phyloP scores from a whole-genome alignment of 2,797 vertebrate species.

The Epinephelus malabaricus region DNA sequence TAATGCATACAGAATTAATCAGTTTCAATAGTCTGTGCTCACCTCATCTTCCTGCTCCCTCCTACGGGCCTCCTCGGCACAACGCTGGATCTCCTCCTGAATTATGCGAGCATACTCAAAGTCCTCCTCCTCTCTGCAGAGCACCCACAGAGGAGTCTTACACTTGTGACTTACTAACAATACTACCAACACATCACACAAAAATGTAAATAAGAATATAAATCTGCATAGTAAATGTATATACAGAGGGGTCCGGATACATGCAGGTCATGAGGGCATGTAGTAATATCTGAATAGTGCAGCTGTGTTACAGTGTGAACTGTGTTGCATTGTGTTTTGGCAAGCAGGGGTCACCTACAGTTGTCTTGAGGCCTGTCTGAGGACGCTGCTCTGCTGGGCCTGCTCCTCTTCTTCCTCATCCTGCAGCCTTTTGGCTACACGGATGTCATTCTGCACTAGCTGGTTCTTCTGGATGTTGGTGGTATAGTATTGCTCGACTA shows the following conservation, averaged over 20 bases:
- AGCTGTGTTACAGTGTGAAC: not conserved
- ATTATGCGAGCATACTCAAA: conserved; percentile 82
- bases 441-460: conserved; percentile 87
- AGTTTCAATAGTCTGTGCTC: conserved; percentile 20
- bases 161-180: not conserved
- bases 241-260: not conserved
- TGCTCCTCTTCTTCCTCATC: conserved; percentile 80
- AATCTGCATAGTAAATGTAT: conserved; percentile 1
- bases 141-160: conserved; percentile 12
- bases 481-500: conserved; percentile 88
- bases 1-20: not conserved
- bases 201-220: not conserved
- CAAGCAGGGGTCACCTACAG: conserved; percentile 62
- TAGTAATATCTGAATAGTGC: not conserved
- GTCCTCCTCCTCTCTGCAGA: conserved; percentile 83
- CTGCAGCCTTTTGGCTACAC: conserved; percentile 85
- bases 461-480: conserved; percentile 87
- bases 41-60: conserved; percentile 86
- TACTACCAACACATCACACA: not conserved
- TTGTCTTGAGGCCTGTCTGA: conserved; percentile 74
- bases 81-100: conserved; percentile 85
- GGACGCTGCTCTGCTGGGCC: conserved; percentile 63
- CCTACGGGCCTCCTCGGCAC: conserved; percentile 76
- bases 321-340: not conserved
- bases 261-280: not conserved